Evolutionary conservation across 2,113 vertebrate genomes (phyloP), one percentile per base, ranked within the genome.

Genomic region (Bombycilla garrulus): DNA sequence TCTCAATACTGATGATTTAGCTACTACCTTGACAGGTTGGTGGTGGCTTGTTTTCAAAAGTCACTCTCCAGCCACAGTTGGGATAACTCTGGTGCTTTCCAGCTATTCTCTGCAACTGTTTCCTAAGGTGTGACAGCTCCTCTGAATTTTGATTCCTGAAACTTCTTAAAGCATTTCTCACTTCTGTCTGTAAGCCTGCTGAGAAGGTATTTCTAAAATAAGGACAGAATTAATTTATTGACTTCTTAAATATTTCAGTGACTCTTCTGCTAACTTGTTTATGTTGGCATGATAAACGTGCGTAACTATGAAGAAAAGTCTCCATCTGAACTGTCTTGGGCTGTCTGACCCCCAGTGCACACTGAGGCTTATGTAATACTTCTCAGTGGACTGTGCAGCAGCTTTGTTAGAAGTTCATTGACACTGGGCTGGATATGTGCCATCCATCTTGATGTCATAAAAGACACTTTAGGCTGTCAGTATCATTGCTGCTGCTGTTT

Each of bases 51-150:
- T 4, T 57, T 88, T 65, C 2, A 1, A 91, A 88, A 65, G 33
- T 12, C 9, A 35, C 8, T 14, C 6, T 42, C 15, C 45, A 45
- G 21, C 8, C 23, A 36, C 20, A 36, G 1, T 0, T 4, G 4
- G 22, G 28, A 4, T 65, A 26, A 48, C 15, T 72, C 38, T 35
- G 22, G 7, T 36, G 9, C 19, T 77, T 18, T 48, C 42, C 23
- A 64, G 26, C 31, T 67, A 0, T 45, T 47, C 13, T 67, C 36
- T 93, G 29, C 22, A 69, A 9, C 24, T 44, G 6, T 73, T 48
- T 77, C 20, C 50, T 48, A 53, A 24, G 5, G 15, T 33, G 17
- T 73, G 51, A 60, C 33, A 58, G 8, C 24, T 86, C 44, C 65
- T 71, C 48, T 64, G 8, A 47, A 15, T 77, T n/a, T 69, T 50